These are phyloP conservation scores for Struthidea cinerea DNA, from an alignment of 2,113 vertebrate genomes.

Conservation along the genomic window DNA sequence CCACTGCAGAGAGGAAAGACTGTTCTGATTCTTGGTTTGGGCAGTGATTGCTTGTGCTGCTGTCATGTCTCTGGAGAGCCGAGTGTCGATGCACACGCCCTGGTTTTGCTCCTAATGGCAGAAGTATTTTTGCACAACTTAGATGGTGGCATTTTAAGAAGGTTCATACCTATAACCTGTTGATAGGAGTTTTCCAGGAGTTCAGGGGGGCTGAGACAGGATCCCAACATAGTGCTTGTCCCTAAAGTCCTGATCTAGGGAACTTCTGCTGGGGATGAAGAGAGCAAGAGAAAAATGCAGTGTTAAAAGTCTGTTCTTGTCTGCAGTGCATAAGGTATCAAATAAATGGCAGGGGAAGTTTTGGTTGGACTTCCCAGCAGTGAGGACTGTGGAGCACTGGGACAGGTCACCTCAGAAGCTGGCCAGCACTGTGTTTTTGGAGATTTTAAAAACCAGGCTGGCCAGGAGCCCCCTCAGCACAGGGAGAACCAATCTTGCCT, in stretches of 20 bases:
- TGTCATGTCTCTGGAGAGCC: background rate
- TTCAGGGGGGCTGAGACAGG: background rate
- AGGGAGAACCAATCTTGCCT: background rate
- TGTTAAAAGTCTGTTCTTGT: background rate
- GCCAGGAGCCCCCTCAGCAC: rapidly evolving
- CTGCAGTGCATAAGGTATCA: background rate
- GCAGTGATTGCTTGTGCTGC: background rate
- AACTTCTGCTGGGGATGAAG: background rate
- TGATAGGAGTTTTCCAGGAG: background rate
- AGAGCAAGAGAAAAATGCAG: background rate
- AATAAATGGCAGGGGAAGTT: background rate
- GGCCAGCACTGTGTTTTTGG: background rate
- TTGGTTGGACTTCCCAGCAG: background rate
- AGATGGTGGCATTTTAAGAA: background rate
- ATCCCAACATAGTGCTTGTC: background rate
- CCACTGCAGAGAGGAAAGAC: background rate
- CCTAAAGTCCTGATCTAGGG: background rate
- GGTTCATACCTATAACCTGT: background rate
- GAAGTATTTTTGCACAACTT: background rate
- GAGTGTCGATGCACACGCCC: background rate
- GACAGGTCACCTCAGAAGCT: background rate
- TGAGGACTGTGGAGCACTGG: background rate
- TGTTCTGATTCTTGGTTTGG: background rate
- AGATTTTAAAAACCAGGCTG: background rate
- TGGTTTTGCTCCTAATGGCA: background rate